Evolutionary conservation across 2,113 vertebrate species (phyloP).

Genomic region (Platichthys stellatus): DNA sequence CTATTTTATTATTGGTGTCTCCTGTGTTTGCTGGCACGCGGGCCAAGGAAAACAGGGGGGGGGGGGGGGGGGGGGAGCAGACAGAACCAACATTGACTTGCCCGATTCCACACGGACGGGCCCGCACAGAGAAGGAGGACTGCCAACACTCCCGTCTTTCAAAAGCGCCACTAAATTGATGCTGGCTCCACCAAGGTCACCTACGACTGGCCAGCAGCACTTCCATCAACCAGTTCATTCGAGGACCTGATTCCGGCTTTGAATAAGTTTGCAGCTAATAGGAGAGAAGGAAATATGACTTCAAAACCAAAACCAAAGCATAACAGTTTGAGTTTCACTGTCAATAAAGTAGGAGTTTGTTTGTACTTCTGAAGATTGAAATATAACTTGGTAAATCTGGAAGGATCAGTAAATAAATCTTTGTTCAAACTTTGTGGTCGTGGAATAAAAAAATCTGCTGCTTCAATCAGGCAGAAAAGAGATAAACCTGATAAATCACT

Average conservation of each 20-base stretch:
- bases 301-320: slow-evolving; percentile 9
- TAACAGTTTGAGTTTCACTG: neutral
- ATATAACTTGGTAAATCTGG: slow-evolving; percentile 14
- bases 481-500: neutral
- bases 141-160: slow-evolving; percentile 47
- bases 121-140: slow-evolving; percentile 27
- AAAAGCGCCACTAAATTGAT: slow-evolving; percentile 67
- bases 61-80: slow-evolving; percentile 16
- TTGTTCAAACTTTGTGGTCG: slow-evolving; percentile 13
- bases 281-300: neutral
- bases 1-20: slow-evolving; percentile 59
- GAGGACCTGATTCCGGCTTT: neutral
- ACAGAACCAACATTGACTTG: slow-evolving; percentile 73
- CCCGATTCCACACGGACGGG: slow-evolving; percentile 45
- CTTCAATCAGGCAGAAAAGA: no score
- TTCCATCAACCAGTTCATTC: slow-evolving; percentile 13
- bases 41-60: slow-evolving; percentile 72
- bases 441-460: slow-evolving; percentile 19
- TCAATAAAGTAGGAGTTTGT: slow-evolving; percentile 22
- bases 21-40: slow-evolving; percentile 30
- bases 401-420: slow-evolving; percentile 38
- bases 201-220: slow-evolving; percentile 22
- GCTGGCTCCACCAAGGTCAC: slow-evolving; percentile 61
- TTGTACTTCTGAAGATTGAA: slow-evolving; percentile 4
- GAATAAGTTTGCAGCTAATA: neutral